phyloP scores from a whole-genome alignment of 2,797 vertebrate genomes.

The Macropodus opercularis region DNA sequence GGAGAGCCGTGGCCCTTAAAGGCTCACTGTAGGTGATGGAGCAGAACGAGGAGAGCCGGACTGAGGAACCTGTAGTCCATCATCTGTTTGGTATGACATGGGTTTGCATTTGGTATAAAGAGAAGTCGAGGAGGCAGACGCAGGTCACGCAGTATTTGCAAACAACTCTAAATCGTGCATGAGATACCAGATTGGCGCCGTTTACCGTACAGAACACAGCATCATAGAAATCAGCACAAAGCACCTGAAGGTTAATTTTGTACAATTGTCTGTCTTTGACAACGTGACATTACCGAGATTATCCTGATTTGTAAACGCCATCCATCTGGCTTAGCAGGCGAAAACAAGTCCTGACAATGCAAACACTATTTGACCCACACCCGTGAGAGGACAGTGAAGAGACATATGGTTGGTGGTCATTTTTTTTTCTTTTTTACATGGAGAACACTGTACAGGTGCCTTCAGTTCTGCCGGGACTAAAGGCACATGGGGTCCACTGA shows the following conservation, averaged over 20 bases:
- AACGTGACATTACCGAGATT: conserved; percentile 25
- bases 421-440: conserved; percentile 71
- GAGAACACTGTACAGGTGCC: conserved; percentile 81
- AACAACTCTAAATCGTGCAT: conserved; percentile 26
- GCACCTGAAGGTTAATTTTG: conserved; percentile 54
- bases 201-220: conserved; percentile 30
- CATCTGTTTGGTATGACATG: conserved; percentile 82
- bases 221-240: conserved; percentile 37
- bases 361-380: conserved; percentile 61
- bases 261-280: conserved; percentile 47
- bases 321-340: conserved; percentile 52
- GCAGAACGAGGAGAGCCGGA: conserved; percentile 65
- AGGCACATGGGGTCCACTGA: conserved; percentile 99
- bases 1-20: conserved; percentile 57
- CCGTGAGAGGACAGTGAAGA: conserved; percentile 67
- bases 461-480: conserved; percentile 86
- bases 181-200: conserved; percentile 40
- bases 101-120: conserved; percentile 89
- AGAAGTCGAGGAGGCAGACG: conserved; percentile 67
- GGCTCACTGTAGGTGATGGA: conserved; percentile 57
- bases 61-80: conserved; percentile 69
- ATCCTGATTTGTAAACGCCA: conserved; percentile 36
- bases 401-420: conserved; percentile 59
- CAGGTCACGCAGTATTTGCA: conserved; percentile 58
- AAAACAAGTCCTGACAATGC: conserved; percentile 48